These are phyloP conservation scores for Aramus guarauna DNA, from an alignment of 2,113 vertebrate species.

Conservation along the genomic window DNA sequence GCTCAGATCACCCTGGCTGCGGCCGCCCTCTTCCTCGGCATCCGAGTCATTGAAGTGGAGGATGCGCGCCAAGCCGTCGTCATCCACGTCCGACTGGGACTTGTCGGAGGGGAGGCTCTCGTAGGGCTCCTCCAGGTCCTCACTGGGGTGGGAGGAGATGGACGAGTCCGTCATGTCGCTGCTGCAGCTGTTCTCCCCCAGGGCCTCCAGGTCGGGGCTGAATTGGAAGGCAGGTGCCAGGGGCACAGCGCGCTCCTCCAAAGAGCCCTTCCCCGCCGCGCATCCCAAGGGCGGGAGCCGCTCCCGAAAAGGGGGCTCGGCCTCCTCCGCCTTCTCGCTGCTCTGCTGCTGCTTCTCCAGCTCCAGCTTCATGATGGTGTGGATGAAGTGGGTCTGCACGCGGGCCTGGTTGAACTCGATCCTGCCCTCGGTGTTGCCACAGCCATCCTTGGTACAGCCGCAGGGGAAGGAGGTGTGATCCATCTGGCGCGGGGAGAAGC, in stretches of 20 bases:
- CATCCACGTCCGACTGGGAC: conserved; percentile 77
- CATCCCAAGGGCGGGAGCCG: neutral
- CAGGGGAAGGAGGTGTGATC: conserved; percentile 96
- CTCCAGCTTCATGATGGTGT: conserved; percentile 95
- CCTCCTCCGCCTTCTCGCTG: conserved; percentile 26
- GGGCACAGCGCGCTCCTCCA: conserved; percentile 30
- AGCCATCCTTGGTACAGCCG: conserved; percentile 91
- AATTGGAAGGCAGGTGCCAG: conserved; percentile 80
- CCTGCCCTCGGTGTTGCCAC: conserved; percentile 88
- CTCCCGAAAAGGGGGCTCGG: neutral
- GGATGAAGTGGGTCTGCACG: conserved; percentile 94
- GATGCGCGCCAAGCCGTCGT: conserved; percentile 84
- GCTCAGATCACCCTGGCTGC: conserved; percentile 73
- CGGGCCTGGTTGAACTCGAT: conserved; percentile 93
- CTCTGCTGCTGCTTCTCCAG: conserved; percentile 78
- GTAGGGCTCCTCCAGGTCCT: conserved; percentile 71
- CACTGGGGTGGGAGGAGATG: conserved; percentile 77
- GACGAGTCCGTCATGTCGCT: conserved; percentile 92
- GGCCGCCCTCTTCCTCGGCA: conserved; percentile 65
- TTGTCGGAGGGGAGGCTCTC: conserved; percentile 60
- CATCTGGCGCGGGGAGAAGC: conserved; percentile 75
- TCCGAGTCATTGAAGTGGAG: conserved; percentile 86
- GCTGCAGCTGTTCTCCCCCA: conserved; percentile 89
- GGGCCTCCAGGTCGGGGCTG: conserved; percentile 69
- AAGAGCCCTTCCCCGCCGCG: neutral